Base-by-base conservation (phyloP, 2,888 invertebrate genomes). In the Folsomia candida region DNA sequence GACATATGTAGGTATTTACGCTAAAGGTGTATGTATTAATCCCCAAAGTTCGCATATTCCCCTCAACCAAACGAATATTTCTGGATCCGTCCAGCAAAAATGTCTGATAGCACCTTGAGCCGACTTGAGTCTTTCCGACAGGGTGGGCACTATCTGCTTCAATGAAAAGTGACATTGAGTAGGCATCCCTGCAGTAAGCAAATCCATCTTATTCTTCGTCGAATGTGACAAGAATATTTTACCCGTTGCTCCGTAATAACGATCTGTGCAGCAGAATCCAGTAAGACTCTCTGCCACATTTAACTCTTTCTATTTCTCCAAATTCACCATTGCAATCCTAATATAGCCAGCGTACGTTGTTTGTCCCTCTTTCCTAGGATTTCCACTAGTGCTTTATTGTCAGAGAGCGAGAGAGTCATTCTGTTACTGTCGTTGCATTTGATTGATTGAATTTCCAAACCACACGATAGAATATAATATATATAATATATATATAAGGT, bases 141-240 rank as follows among this genome's bases (percentile, higher is more conserved):
- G 14, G 37, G 37, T 37, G 14, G 37, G 37, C 6, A 4, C 37
- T 37, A 37, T 37, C 37, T 37, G 14, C 6, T 14, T 14, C 37
- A 37, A 37, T 37, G 37, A 37, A 37, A 37, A 37, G 37, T 37
- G 37, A 37, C 37, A 37, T 37, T 14, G 37, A 37, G 6, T 37
- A 4, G 37, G 14, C 37, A 37, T 37, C 37, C 4, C 37, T 9
- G 37, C 37, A 29, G 22, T 29, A 27, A 27, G 37, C 27, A 29
- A 29, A 27, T 29, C 37, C 63, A 63, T 27, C 65, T 20, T 25
- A 47, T 51, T 51, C 37, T 65, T 51, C 22, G 4, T 18, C 20
- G 54, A 22, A 22, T 54, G 54, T 54, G 54, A 54, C 20, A 22
- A 54, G 54, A 54, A 54, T 54, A 54, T 54, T 54, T 54, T 54